Evolutionary conservation across 2,113 vertebrate species (phyloP).

Genomic region (Oryzias javanicus): DNA sequence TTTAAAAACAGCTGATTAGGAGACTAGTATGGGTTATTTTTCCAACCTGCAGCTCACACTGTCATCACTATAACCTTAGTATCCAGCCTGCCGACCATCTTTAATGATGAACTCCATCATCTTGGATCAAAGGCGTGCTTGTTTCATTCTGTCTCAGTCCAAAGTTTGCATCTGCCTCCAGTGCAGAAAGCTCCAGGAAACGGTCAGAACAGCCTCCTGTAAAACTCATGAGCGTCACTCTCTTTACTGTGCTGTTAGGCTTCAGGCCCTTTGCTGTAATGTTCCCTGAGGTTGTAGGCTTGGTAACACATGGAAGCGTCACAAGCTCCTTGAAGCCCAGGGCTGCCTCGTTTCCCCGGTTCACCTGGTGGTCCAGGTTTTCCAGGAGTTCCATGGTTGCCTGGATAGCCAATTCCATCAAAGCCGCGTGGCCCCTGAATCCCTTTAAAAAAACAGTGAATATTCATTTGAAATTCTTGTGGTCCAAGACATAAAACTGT

Average conservation of each 20-base stretch:
- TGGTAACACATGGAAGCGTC: slow-evolving; percentile 80
- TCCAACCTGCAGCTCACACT: background rate
- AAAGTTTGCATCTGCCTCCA: slow-evolving; percentile 29
- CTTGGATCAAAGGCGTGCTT: slow-evolving; percentile 12
- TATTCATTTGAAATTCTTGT: no score
- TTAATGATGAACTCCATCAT: slow-evolving; percentile 14
- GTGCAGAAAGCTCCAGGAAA: slow-evolving; percentile 16
- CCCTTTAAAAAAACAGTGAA: slow-evolving; percentile 48
- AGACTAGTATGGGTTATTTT: background rate
- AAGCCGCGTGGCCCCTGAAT: slow-evolving; percentile 73
- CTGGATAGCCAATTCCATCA: slow-evolving; percentile 73
- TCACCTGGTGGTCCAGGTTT: slow-evolving; percentile 70
- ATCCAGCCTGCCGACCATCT: background rate
- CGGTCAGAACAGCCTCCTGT: slow-evolving; percentile 1
- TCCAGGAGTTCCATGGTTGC: slow-evolving; percentile 74
- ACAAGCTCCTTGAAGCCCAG: slow-evolving; percentile 74
- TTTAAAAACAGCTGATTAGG: background rate
- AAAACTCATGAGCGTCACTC: slow-evolving; percentile 6
- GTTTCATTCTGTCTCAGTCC: slow-evolving; percentile 8
- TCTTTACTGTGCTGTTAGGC: slow-evolving; percentile 50
- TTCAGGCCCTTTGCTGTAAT: slow-evolving; percentile 81
- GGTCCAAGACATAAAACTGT: no score
- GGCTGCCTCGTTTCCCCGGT: slow-evolving; percentile 72
- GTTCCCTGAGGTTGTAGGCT: slow-evolving; percentile 74
- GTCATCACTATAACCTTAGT: background rate